Percentiles rank a stretch among this genome's conserved stretches.
These are phyloP conservation scores for Glossosoma conforme DNA, from an alignment of 1,140 invertebrate genomes.

Conservation along the genomic window DNA sequence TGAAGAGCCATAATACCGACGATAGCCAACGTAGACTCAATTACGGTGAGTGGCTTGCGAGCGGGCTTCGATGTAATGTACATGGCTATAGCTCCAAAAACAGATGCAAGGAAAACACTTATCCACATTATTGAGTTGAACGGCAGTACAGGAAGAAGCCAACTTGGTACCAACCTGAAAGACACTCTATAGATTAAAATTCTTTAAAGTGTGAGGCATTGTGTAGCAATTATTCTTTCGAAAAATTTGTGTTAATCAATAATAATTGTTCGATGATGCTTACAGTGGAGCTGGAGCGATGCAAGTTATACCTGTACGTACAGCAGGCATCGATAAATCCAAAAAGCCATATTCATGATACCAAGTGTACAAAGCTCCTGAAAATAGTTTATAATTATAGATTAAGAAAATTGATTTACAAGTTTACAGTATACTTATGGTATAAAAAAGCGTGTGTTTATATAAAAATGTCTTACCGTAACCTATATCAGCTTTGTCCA, in stretches of 20 bases:
- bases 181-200: too few species aligned
- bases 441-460: neutral
- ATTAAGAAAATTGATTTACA: too few species aligned
- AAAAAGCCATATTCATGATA: conserved; percentile 50
- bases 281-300: conserved; percentile 54
- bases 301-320: conserved; percentile 55
- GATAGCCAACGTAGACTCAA: conserved; percentile 39
- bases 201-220: too few species aligned
- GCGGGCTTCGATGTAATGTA: conserved; percentile 34
- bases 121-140: conserved; percentile 41
- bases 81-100: conserved; percentile 37
- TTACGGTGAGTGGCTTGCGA: conserved; percentile 26
- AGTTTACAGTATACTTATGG: conserved; percentile 2
- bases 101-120: conserved; percentile 35
- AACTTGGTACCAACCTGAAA: conserved; percentile 39
- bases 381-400: too few species aligned
- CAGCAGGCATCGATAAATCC: conserved; percentile 50
- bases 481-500: conserved; percentile 55
- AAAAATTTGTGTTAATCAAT: too few species aligned
- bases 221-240: too few species aligned
- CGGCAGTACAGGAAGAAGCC: conserved; percentile 41
- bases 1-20: conserved; percentile 46
- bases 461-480: conserved; percentile 39
- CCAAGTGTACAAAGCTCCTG: conserved; percentile 57
- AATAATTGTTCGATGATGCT: neutral